Conservation (phyloP, 2,113 vertebrate genomes). For the Oreotrochilus melanogaster region DNA sequence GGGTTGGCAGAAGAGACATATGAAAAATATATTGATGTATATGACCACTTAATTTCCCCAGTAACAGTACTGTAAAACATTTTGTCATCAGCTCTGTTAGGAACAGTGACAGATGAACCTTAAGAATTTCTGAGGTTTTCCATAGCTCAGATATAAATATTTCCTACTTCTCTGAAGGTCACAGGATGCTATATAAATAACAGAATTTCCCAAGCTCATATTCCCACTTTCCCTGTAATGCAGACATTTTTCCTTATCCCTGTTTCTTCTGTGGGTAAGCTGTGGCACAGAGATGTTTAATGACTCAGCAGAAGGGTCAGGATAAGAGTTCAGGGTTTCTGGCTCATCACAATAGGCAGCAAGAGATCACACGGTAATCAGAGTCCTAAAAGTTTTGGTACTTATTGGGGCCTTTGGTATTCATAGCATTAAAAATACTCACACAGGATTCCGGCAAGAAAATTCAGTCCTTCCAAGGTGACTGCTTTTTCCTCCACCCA, state of each 20-base stretch:
- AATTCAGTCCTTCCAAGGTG: background rate
- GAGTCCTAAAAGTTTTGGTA: background rate
- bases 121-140: slow-evolving; percentile 13
- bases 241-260: background rate
- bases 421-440: background rate
- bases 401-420: background rate
- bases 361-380: background rate
- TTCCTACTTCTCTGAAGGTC: background rate
- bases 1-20: background rate
- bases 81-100: slow-evolving; percentile 26
- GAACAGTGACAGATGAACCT: slow-evolving; percentile 28
- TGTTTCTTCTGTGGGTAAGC: background rate
- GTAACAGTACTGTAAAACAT: background rate
- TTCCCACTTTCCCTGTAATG: background rate
- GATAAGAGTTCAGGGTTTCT: background rate
- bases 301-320: slow-evolving; percentile 38
- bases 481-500: background rate
- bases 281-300: background rate
- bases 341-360: background rate
- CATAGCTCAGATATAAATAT: slow-evolving; percentile 3
- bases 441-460: background rate
- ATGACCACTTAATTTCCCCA: background rate
- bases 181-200: background rate
- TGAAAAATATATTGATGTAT: background rate
- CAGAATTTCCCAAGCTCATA: background rate